Percentiles rank a stretch among this genome's conserved stretches.
phyloP scores from a whole-genome alignment of 2,888 invertebrate genomes.

The Dryomyza anilis region DNA sequence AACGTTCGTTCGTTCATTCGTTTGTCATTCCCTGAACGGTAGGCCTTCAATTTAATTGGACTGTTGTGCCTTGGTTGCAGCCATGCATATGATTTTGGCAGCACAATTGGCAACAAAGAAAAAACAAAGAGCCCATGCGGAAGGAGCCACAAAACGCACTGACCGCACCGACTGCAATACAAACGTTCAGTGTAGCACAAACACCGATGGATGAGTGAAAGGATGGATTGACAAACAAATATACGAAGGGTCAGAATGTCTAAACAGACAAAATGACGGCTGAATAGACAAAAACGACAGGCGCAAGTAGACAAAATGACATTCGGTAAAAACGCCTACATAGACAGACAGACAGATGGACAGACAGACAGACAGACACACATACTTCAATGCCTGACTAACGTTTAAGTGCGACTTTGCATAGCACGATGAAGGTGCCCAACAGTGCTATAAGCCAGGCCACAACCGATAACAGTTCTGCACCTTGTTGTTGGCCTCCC shows the following conservation, averaged over 20 bases:
- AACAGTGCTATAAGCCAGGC: too few relatives aligned
- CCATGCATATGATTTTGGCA: conserved; percentile 14
- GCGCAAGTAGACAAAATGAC: background rate
- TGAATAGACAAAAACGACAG: background rate
- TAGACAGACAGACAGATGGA: too few relatives aligned
- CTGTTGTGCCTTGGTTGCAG: background rate
- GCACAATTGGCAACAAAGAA: background rate
- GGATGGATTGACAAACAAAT: too few relatives aligned
- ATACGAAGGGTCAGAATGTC: too few relatives aligned
- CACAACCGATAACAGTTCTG: too few relatives aligned
- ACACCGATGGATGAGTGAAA: too few relatives aligned
- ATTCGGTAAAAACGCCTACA: background rate
- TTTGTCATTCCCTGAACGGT: background rate
- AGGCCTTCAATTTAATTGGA: conserved; percentile 16
- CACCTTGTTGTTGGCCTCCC: too few relatives aligned
- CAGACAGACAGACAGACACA: background rate
- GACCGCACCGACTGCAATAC: conserved; percentile 9
- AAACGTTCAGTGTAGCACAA: too few relatives aligned
- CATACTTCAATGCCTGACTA: background rate
- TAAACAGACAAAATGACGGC: too few relatives aligned
- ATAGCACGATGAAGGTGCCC: too few relatives aligned
- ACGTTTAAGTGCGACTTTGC: background rate
- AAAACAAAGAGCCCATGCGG: conserved; percentile 9
- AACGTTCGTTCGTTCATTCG: too few relatives aligned
- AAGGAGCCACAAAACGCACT: conserved; percentile 17